phyloP scores from a whole-genome alignment of 30 jellyfish, hydroid and myxozoan genomes.

The Aurelia sp. region DNA sequence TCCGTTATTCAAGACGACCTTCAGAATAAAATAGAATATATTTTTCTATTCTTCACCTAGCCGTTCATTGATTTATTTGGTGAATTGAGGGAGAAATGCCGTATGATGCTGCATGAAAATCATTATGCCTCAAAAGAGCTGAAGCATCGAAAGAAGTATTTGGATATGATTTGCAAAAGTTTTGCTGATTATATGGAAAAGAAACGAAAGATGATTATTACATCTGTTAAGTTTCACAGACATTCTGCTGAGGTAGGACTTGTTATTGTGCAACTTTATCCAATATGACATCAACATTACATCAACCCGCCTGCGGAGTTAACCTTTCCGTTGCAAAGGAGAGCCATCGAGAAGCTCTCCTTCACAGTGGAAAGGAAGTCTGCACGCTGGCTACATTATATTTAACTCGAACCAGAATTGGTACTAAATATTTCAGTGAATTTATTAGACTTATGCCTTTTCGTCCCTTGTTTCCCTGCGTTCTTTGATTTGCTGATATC shows the following conservation, averaged over 20 bases:
- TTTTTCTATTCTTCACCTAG: constrained; percentile 14
- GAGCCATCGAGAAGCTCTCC: too few relatives aligned
- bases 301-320: too few relatives aligned
- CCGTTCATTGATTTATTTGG: constrained; percentile 73
- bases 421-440: too few relatives aligned
- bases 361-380: too few relatives aligned
- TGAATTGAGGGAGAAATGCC: constrained; percentile 59
- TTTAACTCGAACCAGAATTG: too few relatives aligned
- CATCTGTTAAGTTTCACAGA: constrained; percentile 71
- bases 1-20: neutral
- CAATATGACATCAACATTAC: too few relatives aligned
- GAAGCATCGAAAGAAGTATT: constrained; percentile 67
- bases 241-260: constrained; percentile 62
- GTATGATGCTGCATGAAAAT: constrained; percentile 57
- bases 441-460: too few relatives aligned
- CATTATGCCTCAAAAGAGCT: constrained; percentile 72
- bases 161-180: constrained; percentile 75
- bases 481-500: too few relatives aligned
- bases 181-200: constrained; percentile 80
- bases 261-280: too few relatives aligned
- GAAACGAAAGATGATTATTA: constrained; percentile 51
- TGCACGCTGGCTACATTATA: too few relatives aligned
- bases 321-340: too few relatives aligned
- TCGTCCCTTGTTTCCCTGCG: too few relatives aligned
- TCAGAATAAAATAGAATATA: neutral